Evolutionary conservation across 2,797 vertebrate genomes (phyloP), one percentile per base, ranked within the genome.

Genomic region (Hapalemur alaotrensis): DNA sequence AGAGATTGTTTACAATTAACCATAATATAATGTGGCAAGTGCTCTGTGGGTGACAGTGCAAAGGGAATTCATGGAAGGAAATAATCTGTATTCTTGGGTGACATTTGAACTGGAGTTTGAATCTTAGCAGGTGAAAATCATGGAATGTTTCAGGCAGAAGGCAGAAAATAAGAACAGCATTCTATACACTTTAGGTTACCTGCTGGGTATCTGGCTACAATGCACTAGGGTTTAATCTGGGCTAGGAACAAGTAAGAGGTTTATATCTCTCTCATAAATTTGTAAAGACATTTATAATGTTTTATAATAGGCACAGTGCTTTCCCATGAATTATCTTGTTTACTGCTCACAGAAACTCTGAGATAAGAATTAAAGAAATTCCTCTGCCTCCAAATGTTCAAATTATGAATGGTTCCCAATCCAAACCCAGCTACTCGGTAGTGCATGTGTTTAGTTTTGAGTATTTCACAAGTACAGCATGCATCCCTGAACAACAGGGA

Each of bases 331-430:
- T 76, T 91, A 52, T 76, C 30, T 92, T 25, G 88, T 41, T 91
- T 67, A 46, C 12, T 43, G 11, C 75, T 80, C 28, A 63, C 4
- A 76, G 59, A 87, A 81, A 57, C 17, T 7, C 11, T 50, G 83
- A 91, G 41, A n/a, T 52, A 87, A 80, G 46, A 96, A 91, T 85
- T 30, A 72, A 1, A 80, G 50, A 97, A 15, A 67, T 76, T 72
- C 14, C 38, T 81, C 12, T 54, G 83, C 17, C 93, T 94, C 67
- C 18, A 50, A 63, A 67, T 43, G 28, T 95, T 52, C 28, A 93
- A 30, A 57, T 89, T 67, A 75, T n/a, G 7, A 95, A 32, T 7
- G 12, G 79, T 89, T 52, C 13, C 38, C 76, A 52, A 82, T 57
- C 32, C 30, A 17, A 57, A 48, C 23, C 25, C 46, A 83, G 32